These are phyloP conservation scores for Piaya cayana DNA, from an alignment of 2,113 vertebrate genomes.

Conservation along the genomic window DNA sequence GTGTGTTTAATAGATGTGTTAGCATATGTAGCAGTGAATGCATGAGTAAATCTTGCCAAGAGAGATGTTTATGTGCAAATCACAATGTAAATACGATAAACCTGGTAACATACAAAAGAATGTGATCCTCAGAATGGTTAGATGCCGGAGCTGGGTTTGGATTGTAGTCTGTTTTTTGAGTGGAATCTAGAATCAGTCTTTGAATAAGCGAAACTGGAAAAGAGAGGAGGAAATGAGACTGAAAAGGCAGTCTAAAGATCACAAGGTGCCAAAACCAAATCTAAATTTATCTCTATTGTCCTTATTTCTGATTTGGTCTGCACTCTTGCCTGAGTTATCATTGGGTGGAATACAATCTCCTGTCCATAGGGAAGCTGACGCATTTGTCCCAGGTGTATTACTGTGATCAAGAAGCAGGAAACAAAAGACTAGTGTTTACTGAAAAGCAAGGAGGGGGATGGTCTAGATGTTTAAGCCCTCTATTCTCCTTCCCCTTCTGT, in stretches of 20 bases:
- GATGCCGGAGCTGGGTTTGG: background rate
- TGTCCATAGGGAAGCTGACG: background rate
- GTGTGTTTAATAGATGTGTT: background rate
- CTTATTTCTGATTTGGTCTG: background rate
- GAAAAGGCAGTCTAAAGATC: background rate
- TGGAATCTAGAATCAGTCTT: background rate
- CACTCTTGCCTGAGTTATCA: background rate
- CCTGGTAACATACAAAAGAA: background rate
- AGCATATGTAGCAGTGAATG: background rate
- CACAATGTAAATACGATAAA: background rate
- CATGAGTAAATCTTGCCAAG: background rate
- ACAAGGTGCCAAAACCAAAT: background rate
- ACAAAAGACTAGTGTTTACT: background rate
- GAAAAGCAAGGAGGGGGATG: background rate
- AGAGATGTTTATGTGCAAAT: background rate
- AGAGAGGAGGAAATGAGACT: background rate
- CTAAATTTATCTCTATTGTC: background rate
- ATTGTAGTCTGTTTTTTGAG: background rate
- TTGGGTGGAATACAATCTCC: background rate
- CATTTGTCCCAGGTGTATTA: background rate
- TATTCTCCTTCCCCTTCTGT: background rate
- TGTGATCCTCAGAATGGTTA: background rate
- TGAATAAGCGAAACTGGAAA: background rate
- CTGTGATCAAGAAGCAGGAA: background rate
- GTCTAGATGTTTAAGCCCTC: background rate